Conservation (phyloP, 2,113 vertebrate species). For the Rhinoderma darwinii region DNA sequence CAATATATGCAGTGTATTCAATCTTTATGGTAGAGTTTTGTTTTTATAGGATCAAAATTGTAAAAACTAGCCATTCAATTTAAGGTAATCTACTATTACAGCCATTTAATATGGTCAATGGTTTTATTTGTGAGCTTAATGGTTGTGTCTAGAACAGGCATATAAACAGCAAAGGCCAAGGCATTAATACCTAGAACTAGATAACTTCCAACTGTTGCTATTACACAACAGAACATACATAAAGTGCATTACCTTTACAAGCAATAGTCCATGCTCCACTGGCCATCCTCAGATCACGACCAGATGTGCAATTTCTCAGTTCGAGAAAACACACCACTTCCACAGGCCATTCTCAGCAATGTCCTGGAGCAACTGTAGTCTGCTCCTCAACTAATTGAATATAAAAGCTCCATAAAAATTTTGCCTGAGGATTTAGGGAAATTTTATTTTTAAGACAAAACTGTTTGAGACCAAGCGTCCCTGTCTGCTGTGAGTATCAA, state of each 20-base stretch:
- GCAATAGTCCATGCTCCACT: constrained; percentile 49
- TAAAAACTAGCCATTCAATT: too few species aligned
- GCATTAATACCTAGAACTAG: constrained; percentile 50
- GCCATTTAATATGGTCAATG: too few species aligned
- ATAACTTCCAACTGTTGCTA: not conserved
- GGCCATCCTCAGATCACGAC: constrained; percentile 52
- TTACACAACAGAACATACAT: not conserved
- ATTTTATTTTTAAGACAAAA: not conserved
- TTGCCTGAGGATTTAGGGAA: not conserved
- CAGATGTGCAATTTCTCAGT: constrained; percentile 50
- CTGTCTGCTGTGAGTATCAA: constrained; percentile 65
- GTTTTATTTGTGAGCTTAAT: too few species aligned
- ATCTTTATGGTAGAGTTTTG: too few species aligned
- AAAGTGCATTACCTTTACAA: constrained; percentile 53
- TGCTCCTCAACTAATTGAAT: constrained; percentile 59
- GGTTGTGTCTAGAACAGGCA: not conserved
- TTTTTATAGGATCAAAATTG: too few species aligned
- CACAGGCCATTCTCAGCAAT: constrained; percentile 47
- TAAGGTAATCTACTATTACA: too few species aligned
- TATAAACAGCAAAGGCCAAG: constrained; percentile 46
- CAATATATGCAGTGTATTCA: too few species aligned
- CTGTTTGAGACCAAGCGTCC: constrained; percentile 81
- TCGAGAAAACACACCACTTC: constrained; percentile 52
- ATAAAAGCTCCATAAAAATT: constrained; percentile 53
- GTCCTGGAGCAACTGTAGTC: constrained; percentile 55